Conservation (phyloP, 2,888 invertebrate genomes). For the Leptinotarsa peninsularis region DNA sequence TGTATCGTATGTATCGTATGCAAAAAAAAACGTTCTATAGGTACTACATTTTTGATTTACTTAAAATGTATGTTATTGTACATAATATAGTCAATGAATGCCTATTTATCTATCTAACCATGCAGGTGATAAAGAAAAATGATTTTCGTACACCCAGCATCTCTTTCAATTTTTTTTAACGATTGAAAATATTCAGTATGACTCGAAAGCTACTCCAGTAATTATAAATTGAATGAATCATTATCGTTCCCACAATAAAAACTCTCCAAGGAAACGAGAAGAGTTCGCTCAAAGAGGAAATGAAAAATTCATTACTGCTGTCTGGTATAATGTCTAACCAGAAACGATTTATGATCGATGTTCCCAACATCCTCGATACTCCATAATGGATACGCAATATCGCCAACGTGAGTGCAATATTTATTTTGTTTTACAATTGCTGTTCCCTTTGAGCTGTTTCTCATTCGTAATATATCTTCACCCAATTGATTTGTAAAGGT, state of each 20-base stretch:
- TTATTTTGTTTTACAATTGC: neutral
- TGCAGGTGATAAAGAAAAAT: too few species aligned
- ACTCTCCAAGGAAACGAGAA: neutral
- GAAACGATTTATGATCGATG: slow-evolving; percentile 1
- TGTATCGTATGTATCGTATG: too few species aligned
- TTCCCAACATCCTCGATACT: neutral
- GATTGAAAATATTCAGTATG: too few species aligned
- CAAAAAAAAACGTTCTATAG: too few species aligned
- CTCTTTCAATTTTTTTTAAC: too few species aligned
- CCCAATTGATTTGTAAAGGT: neutral
- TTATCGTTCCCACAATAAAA: neutral
- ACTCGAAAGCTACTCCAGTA: neutral
- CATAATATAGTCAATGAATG: too few species aligned
- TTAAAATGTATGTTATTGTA: too few species aligned
- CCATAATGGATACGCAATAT: slow-evolving; percentile 1
- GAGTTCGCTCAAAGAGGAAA: neutral
- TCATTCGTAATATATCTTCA: neutral
- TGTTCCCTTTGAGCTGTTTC: neutral
- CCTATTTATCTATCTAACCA: too few species aligned
- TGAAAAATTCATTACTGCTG: neutral
- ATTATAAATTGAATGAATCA: neutral
- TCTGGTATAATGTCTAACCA: neutral
- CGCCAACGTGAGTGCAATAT: neutral
- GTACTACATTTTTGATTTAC: too few species aligned
- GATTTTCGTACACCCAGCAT: too few species aligned